Evolutionary conservation across 1,140 invertebrate genomes (phyloP).

Genomic region (Pollicipes pollicipes): DNA sequence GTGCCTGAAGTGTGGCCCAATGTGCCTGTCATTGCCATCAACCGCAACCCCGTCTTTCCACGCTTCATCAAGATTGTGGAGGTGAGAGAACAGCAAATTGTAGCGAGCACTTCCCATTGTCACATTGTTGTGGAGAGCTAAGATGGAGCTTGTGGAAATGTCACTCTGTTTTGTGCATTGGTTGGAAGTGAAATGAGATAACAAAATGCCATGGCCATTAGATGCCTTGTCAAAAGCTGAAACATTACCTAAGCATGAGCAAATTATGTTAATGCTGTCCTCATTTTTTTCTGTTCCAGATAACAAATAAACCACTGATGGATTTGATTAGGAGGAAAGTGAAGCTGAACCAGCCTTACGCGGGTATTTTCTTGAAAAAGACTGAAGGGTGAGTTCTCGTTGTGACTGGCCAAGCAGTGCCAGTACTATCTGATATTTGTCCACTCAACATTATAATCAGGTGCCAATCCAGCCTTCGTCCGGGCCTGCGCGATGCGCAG

Average conservation of each 20-base stretch:
- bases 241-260: too few species aligned
- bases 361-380: slow-evolving; percentile 91
- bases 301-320: slow-evolving; percentile 71
- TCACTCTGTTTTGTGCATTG: too few species aligned
- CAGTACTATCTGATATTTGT: background rate
- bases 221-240: too few species aligned
- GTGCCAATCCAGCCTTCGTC: too few species aligned
- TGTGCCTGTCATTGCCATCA: slow-evolving; percentile 85
- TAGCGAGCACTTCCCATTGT: slow-evolving; percentile 7
- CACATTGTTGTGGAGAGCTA: background rate
- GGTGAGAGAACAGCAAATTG: slow-evolving; percentile 40
- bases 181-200: too few species aligned
- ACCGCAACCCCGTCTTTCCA: slow-evolving; percentile 89
- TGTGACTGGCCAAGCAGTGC: background rate
- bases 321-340: slow-evolving; percentile 85
- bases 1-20: slow-evolving; percentile 95
- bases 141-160: too few species aligned
- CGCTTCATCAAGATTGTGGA: slow-evolving; percentile 96
- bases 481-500: too few species aligned
- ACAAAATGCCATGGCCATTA: too few species aligned
- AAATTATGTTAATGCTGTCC: too few species aligned
- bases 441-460: too few species aligned
- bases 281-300: slow-evolving; percentile 29
- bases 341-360: slow-evolving; percentile 88
- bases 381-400: slow-evolving; percentile 50